phyloP scores from a whole-genome alignment of 1,140 invertebrate species.

The Papilio xuthus region DNA sequence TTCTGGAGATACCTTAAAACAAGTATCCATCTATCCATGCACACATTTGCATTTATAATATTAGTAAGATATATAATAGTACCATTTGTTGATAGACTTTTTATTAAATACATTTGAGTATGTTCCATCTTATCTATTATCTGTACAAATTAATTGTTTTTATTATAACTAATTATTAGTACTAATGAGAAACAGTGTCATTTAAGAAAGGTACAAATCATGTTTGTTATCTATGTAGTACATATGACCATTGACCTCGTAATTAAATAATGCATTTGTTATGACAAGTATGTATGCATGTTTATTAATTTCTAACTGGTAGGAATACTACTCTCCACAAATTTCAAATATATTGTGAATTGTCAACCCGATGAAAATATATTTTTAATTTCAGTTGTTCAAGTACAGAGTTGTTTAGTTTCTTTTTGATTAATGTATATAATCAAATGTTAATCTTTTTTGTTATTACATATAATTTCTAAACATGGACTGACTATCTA shows the following conservation, averaged over 20 bases:
- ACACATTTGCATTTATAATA: no score
- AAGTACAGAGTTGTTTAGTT: no score
- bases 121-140: background rate
- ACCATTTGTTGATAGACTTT: no score
- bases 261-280: slow-evolving; percentile 22
- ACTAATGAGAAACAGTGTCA: slow-evolving; percentile 5
- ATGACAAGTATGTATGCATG: background rate
- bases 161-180: background rate
- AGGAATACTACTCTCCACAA: background rate
- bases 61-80: no score
- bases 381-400: background rate
- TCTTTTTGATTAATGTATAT: no score
- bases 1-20: no score
- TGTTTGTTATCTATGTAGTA: background rate
- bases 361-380: no score
- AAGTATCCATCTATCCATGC: no score
- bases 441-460: no score
- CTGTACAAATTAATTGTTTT: background rate
- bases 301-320: background rate
- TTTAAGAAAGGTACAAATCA: slow-evolving; percentile 3
- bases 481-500: no score
- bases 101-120: background rate
- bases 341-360: background rate
- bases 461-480: no score
- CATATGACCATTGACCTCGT: slow-evolving; percentile 13